phyloP scores from a whole-genome alignment of 1,140 invertebrate genomes.

The Contarinia nasturtii region DNA sequence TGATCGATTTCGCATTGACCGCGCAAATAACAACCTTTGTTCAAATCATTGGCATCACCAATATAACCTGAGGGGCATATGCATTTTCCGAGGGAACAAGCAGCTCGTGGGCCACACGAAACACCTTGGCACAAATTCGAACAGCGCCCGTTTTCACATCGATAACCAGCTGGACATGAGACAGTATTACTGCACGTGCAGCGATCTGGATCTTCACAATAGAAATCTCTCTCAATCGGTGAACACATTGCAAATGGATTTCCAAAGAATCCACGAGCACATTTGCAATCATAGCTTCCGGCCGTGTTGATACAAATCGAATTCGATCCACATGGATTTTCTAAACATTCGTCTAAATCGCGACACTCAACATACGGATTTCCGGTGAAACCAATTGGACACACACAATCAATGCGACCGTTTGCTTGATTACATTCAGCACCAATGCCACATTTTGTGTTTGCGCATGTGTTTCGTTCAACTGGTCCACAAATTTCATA shows the following conservation, averaged over 20 bases:
- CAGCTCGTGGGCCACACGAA: slow-evolving; percentile 60
- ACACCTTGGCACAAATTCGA: slow-evolving; percentile 50
- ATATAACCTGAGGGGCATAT: slow-evolving; percentile 54
- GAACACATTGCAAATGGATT: slow-evolving; percentile 70
- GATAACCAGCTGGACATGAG: slow-evolving; percentile 54
- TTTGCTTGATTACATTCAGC: slow-evolving; percentile 57
- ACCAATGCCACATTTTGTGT: slow-evolving; percentile 51
- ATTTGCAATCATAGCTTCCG: slow-evolving; percentile 73
- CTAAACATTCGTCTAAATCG: slow-evolving; percentile 70
- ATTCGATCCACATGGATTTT: slow-evolving; percentile 63
- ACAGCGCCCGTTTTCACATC: slow-evolving; percentile 48
- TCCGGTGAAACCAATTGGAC: slow-evolving; percentile 60
- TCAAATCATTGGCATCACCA: slow-evolving; percentile 55
- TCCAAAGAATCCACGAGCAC: slow-evolving; percentile 58
- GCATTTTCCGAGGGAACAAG: slow-evolving; percentile 61
- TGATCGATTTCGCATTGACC: slow-evolving; percentile 58
- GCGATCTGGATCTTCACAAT: slow-evolving; percentile 42
- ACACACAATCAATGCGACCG: slow-evolving; percentile 59
- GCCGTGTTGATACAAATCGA: slow-evolving; percentile 75
- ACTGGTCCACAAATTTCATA: slow-evolving; percentile 58
- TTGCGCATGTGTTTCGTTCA: slow-evolving; percentile 49
- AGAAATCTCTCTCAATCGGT: slow-evolving; percentile 34
- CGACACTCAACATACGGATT: slow-evolving; percentile 72
- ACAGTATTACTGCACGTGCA: slow-evolving; percentile 48
- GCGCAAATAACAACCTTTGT: slow-evolving; percentile 43